Evolutionary conservation across 2,113 vertebrate species (phyloP).

Genomic region (Prietella phreatophila): DNA sequence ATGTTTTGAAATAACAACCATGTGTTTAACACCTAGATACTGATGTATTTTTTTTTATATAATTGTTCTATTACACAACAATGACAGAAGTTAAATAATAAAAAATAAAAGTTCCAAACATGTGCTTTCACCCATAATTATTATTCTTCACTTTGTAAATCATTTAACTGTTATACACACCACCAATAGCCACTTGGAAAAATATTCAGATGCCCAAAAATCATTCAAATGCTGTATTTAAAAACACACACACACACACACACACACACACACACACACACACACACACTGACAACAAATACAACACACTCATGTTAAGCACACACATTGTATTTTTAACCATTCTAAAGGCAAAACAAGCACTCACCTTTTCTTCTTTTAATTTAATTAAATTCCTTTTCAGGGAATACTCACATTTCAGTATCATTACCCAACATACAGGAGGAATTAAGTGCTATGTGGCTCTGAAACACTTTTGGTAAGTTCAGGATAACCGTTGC

Average conservation of each 20-base stretch:
- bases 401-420: too few relatives aligned
- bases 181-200: conserved; percentile 62
- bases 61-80: conserved; percentile 64
- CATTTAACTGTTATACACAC: conserved; percentile 75
- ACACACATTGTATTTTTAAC: neutral
- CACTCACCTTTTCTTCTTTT: neutral
- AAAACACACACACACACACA: neutral
- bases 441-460: neutral
- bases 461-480: neutral
- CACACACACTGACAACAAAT: neutral
- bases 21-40: conserved; percentile 46
- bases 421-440: neutral
- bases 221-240: conserved; percentile 14
- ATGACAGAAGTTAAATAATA: conserved; percentile 59
- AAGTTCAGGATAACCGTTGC: neutral
- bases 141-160: conserved; percentile 73
- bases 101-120: conserved; percentile 67
- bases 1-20: neutral
- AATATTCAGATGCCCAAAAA: conserved; percentile 20
- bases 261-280: neutral
- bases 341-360: neutral
- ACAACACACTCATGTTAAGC: neutral
- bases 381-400: neutral
- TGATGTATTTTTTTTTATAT: conserved; percentile 26
- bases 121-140: conserved; percentile 70